Percentiles rank a stretch among this genome's conserved stretches.
phyloP scores from a whole-genome alignment of 2,113 vertebrate species.

The Alces alces region DNA sequence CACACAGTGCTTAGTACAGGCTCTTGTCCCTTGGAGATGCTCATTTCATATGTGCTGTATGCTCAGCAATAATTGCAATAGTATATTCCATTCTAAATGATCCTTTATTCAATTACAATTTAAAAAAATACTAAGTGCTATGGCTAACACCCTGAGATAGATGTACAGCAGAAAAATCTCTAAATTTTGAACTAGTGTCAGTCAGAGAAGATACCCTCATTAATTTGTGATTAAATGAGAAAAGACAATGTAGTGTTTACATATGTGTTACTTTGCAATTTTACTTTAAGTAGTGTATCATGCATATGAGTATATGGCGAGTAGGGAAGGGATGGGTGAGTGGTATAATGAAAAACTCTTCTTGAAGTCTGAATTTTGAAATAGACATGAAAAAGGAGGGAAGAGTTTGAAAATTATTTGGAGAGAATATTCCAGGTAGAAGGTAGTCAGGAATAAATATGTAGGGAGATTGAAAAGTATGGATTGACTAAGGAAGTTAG shows the following conservation, averaged over 20 bases:
- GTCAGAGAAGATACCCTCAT: not conserved
- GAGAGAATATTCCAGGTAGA: not conserved
- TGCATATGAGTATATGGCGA: not conserved
- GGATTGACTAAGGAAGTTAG: not conserved
- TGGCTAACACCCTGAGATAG: not conserved
- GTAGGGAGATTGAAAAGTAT: not conserved
- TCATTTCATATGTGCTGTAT: not conserved
- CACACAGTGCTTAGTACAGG: not conserved
- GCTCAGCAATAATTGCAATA: not conserved
- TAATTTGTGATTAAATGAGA: not conserved
- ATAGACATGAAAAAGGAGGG: not conserved
- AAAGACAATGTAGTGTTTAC: not conserved
- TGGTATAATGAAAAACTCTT: not conserved
- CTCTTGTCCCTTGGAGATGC: not conserved
- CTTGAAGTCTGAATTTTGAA: constrained; percentile 11
- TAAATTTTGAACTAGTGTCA: not conserved
- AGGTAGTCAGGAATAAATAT: not conserved
- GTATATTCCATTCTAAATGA: not conserved
- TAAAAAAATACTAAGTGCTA: not conserved
- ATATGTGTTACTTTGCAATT: not conserved
- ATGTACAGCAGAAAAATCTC: not conserved
- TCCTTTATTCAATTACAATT: not conserved
- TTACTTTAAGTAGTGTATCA: not conserved
- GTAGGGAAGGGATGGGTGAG: not conserved
- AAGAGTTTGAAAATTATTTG: not conserved